Evolutionary conservation across 2,888 invertebrate genomes (phyloP), one percentile per base, ranked within the genome.

Genomic region (Andrena camellia): DNA sequence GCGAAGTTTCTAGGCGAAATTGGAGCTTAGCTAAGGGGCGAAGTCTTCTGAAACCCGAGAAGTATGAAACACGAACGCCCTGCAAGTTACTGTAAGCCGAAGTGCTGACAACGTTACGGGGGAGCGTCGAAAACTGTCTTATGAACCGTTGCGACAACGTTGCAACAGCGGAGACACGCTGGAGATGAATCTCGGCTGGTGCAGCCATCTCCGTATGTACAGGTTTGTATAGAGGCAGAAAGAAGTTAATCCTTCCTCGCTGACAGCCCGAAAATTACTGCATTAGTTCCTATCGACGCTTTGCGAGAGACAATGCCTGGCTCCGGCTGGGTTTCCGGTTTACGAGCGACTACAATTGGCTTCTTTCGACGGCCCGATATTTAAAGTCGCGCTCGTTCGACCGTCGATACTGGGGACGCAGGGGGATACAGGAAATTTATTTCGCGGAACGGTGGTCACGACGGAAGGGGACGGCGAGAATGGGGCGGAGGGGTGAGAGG

Each of bases 401-500:
- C 52, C 50, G 70, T 60, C 78, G 86, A 83, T 79, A 73, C 72
- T 70, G 5, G 62, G 67, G 52, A 52, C n/a, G 59, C 52, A 1
- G 52, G 72, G 80, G 42, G 42, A 1, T 17, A 17, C 42, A 42
- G 42, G 76, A 73, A 84, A 85, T 85, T 85, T 85, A 85, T 81
- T 81, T 85, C 59, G 66, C 74, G 23, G 48, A 20, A 35, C 20
- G 50, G 26, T 33, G 66, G 59, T 8, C 33, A 48, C 33, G 57
- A 59, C 57, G 62, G 33, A 52, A 48, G 13, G 23, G 10, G n/a
- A 4, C 17, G 17, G 42, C 1, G 42, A 17, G 0, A 42, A 17
- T 5, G 17, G 42, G 17, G 42, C 42, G 42, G 17, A 0, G 13
- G 42, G 42, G 42, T 13, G 42, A 17, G 13, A 42, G 42, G 42